These are phyloP conservation scores for Anagyrus pseudococci DNA, from an alignment of 2,888 invertebrate genomes.

Conservation along the genomic window DNA sequence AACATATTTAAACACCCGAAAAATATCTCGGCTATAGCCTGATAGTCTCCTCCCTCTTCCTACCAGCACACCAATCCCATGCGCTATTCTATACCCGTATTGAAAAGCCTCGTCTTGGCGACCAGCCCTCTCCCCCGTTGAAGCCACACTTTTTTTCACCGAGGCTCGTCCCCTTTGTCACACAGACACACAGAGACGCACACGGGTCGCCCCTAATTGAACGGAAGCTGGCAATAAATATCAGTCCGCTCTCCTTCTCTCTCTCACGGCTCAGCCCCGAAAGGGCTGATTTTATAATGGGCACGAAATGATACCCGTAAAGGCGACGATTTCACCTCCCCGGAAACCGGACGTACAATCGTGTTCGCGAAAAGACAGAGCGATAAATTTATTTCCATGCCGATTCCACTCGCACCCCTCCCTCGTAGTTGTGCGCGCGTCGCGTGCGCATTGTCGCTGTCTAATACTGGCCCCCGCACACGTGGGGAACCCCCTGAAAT, in stretches of 20 bases:
- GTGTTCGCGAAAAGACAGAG: conserved; percentile 44
- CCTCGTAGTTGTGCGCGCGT: conserved; percentile 1
- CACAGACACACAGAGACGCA: no score
- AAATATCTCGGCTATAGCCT: no score
- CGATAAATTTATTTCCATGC: conserved; percentile 36
- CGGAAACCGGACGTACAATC: conserved; percentile 60
- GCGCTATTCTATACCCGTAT: neutral
- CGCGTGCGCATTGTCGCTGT: neutral
- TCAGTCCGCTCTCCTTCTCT: conserved; percentile 53
- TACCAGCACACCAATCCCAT: conserved; percentile 1
- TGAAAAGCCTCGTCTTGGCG: conserved; percentile 7
- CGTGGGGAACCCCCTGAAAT: no score
- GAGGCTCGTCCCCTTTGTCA: neutral
- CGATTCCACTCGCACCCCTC: neutral
- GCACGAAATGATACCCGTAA: conserved; percentile 45
- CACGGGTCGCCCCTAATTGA: conserved; percentile 55
- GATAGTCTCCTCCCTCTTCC: no score
- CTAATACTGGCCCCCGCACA: neutral
- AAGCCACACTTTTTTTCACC: conserved; percentile 33
- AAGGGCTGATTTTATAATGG: conserved; percentile 56
- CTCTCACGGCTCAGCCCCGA: conserved; percentile 9
- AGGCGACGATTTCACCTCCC: conserved; percentile 40
- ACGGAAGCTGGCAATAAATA: conserved; percentile 61
- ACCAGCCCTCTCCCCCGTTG: neutral
- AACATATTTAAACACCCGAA: no score